Evolutionary conservation across 1,140 invertebrate genomes (phyloP).

Genomic region (Drosophila santomea): DNA sequence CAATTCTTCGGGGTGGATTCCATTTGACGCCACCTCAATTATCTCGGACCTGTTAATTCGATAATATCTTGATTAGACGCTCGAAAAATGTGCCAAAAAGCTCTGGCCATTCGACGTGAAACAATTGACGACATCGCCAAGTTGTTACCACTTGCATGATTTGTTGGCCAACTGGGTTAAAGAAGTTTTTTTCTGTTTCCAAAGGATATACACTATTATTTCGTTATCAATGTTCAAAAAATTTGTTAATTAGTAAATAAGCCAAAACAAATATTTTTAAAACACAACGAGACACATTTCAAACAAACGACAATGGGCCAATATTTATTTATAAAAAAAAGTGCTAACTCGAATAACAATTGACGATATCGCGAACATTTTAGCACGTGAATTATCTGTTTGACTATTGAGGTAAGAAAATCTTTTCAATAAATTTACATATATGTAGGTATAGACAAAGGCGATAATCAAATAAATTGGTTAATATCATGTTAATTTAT

Average conservation of each 20-base stretch:
- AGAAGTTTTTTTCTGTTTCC: neutral
- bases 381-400: conserved; percentile 24
- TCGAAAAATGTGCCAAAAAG: conserved; percentile 34
- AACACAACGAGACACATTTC: neutral
- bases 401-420: neutral
- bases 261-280: neutral
- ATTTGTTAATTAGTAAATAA: too few relatives aligned
- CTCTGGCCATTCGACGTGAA: conserved; percentile 10
- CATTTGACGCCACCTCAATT: conserved; percentile 44
- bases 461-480: neutral
- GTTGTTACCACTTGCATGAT: conserved; percentile 7
- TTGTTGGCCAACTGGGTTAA: neutral
- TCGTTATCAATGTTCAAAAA: too few relatives aligned
- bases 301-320: conserved; percentile 1
- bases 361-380: conserved; percentile 29
- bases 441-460: neutral
- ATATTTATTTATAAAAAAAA: conserved; percentile 13
- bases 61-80: conserved; percentile 39
- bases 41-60: conserved; percentile 45
- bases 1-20: conserved; percentile 1
- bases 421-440: neutral
- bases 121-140: conserved; percentile 26
- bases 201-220: neutral
- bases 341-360: conserved; percentile 19
- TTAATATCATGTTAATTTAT: neutral